A percentile compares a stretch with the other conserved stretches of the same genome.
phyloP scores from a whole-genome alignment of 1,140 invertebrate species.

The Diorhabda elongata region DNA sequence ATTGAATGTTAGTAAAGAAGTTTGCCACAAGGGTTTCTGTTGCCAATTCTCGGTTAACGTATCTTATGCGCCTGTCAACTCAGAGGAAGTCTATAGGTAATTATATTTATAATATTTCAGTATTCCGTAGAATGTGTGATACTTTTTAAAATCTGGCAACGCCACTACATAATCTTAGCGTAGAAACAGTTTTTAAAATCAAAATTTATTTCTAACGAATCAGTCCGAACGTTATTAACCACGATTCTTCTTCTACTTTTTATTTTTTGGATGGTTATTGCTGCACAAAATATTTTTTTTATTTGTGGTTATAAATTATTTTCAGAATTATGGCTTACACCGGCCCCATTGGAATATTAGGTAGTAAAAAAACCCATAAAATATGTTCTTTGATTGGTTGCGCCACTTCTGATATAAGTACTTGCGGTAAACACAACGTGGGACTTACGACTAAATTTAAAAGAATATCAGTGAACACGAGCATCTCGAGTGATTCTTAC shows the following conservation, averaged over 20 bases:
- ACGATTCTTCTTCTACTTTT: too few relatives aligned
- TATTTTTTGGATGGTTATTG: not conserved
- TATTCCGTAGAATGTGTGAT: too few relatives aligned
- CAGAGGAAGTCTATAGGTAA: slow-evolving; percentile 27
- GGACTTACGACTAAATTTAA: not conserved
- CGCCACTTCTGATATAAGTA: not conserved
- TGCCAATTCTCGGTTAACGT: slow-evolving; percentile 22
- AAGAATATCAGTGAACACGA: not conserved
- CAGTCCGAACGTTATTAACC: too few relatives aligned
- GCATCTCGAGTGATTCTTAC: not conserved
- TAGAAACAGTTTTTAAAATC: too few relatives aligned
- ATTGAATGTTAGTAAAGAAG: slow-evolving; percentile 11
- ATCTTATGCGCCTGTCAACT: not conserved
- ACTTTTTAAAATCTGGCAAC: too few relatives aligned
- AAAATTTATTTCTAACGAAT: too few relatives aligned
- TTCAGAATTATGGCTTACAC: slow-evolving; percentile 5
- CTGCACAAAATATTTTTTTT: not conserved
- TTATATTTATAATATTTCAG: not conserved
- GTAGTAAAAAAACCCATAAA: not conserved
- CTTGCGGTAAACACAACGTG: not conserved
- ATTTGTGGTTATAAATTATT: not conserved
- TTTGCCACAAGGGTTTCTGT: slow-evolving; percentile 28
- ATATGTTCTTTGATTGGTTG: slow-evolving; percentile 4
- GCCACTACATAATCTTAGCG: too few relatives aligned
- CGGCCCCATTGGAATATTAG: not conserved